Percentiles rank a stretch among this genome's conserved stretches.
phyloP scores from a whole-genome alignment of 1,140 invertebrate genomes.

The Caerostris darwini region DNA sequence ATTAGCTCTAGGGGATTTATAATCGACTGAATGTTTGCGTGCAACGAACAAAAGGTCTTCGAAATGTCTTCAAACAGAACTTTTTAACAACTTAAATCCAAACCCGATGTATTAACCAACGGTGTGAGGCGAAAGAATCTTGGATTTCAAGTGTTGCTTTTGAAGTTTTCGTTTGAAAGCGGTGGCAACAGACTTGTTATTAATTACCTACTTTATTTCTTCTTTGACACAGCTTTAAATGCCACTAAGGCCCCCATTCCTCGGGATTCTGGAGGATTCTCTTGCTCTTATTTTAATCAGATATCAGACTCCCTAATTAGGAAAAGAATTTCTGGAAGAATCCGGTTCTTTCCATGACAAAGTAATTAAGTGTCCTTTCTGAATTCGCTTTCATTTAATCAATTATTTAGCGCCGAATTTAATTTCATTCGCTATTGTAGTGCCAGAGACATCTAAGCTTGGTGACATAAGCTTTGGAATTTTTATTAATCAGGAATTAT shows the following conservation, averaged over 20 bases:
- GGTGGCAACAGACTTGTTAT: not conserved
- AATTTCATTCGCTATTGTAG: not conserved
- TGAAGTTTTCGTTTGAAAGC: not conserved
- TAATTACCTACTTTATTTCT: not conserved
- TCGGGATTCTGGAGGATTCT: not conserved
- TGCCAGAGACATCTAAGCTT: not conserved
- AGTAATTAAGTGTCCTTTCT: conserved; percentile 41
- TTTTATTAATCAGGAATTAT: not conserved
- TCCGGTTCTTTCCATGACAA: not conserved
- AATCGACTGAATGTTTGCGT: not conserved
- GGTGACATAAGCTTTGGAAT: not conserved
- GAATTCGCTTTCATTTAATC: conserved; percentile 8
- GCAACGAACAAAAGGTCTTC: not conserved
- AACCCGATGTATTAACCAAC: not conserved
- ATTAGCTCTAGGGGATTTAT: not conserved
- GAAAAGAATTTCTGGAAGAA: not conserved
- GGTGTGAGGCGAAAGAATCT: not conserved
- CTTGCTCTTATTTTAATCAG: conserved; percentile 18
- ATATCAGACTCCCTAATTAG: conserved; percentile 11
- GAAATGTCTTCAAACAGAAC: not conserved
- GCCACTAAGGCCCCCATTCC: not conserved
- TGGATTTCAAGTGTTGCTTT: not conserved
- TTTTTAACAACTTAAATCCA: not conserved
- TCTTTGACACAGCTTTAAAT: not conserved
- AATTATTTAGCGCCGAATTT: conserved; percentile 2